These are phyloP conservation scores for Hippoglossus stenolepis DNA, from an alignment of 2,113 vertebrate species.

Conservation along the genomic window DNA sequence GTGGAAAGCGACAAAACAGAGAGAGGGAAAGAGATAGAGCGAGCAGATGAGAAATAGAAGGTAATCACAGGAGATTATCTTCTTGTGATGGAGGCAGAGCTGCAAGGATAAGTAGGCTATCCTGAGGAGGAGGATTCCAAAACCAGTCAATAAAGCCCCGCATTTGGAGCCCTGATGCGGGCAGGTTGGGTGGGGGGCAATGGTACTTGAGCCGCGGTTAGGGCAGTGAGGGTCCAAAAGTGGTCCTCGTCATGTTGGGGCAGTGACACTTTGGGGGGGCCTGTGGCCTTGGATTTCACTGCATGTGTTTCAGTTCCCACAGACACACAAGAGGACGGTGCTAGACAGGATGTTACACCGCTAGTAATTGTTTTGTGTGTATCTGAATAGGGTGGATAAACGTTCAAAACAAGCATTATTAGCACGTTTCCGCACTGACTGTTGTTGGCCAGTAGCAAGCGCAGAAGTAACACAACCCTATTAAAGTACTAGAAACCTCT, in stretches of 20 bases:
- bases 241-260: constrained; percentile 47
- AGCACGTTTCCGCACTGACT: neutral
- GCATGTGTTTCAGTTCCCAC: constrained; percentile 74
- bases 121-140: constrained; percentile 53
- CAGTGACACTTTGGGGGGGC: constrained; percentile 32
- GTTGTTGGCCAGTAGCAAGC: no score
- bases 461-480: neutral
- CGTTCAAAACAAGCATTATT: neutral
- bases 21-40: constrained; percentile 47
- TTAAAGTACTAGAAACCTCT: neutral
- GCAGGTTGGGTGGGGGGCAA: constrained; percentile 22
- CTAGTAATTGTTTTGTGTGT: constrained; percentile 1
- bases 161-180: constrained; percentile 52
- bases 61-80: constrained; percentile 80
- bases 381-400: neutral
- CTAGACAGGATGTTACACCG: neutral
- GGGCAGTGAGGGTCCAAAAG: constrained; percentile 58
- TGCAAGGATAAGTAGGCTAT: constrained; percentile 71
- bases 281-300: constrained; percentile 33
- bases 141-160: constrained; percentile 70
- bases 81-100: constrained; percentile 72
- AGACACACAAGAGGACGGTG: constrained; percentile 22
- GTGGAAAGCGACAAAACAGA: constrained; percentile 71
- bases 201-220: constrained; percentile 55
- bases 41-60: constrained; percentile 77